Percentiles rank a stretch among this genome's conserved stretches.
These are phyloP conservation scores for Tauraco erythrolophus DNA, from an alignment of 2,113 vertebrate species.

Conservation along the genomic window DNA sequence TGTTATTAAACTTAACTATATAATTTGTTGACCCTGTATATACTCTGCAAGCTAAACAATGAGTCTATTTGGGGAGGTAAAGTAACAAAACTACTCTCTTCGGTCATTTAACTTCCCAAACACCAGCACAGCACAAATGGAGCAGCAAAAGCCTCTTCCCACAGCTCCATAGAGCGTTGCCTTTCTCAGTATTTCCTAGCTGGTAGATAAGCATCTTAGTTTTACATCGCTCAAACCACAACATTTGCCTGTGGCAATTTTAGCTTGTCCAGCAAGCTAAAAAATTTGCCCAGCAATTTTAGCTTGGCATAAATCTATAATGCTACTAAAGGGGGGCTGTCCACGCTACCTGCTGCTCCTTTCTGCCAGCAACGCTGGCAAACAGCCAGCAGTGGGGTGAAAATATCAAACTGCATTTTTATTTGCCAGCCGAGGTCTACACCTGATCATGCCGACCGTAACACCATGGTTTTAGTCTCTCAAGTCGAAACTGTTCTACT, in stretches of 20 bases:
- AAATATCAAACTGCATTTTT: neutral
- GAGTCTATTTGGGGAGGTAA: neutral
- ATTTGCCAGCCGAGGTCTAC: neutral
- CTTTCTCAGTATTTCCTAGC: neutral
- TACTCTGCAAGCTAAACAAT: neutral
- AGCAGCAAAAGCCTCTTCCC: neutral
- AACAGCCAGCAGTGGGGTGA: neutral
- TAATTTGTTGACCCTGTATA: neutral
- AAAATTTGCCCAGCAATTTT: neutral
- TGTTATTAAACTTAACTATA: neutral
- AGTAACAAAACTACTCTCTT: neutral
- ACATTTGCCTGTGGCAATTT: neutral
- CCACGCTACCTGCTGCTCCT: neutral
- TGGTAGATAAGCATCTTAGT: neutral
- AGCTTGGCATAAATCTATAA: neutral
- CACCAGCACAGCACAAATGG: neutral
- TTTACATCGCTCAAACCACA: neutral
- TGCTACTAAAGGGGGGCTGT: neutral
- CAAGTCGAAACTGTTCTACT: neutral
- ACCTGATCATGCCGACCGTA: neutral
- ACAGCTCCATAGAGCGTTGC: neutral
- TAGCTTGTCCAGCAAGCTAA: too few species aligned
- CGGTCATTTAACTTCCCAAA: neutral
- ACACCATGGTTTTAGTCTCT: neutral
- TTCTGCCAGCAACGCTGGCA: neutral